Evolutionary conservation across 53 echinoderm and acorn worm genomes (phyloP), one percentile per base, ranked within the genome.

Genomic region (Zoroaster sp.): DNA sequence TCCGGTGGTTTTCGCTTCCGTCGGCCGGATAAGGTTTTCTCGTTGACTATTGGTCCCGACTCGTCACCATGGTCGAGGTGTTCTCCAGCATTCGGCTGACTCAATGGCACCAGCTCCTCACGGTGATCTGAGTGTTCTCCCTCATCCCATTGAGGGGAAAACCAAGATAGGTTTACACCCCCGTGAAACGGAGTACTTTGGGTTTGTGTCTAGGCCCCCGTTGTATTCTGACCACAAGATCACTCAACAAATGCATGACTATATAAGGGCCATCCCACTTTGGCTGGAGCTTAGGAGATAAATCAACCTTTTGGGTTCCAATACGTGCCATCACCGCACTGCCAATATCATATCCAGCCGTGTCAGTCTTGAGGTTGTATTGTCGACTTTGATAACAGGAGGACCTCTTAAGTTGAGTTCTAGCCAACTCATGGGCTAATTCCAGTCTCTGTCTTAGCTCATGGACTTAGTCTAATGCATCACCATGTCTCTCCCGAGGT

Each of bases 241-340:
- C 91, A 14, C 51, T 77, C 74, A 87, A 53, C 31, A 39, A 9
- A 14, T 35, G 13, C 5, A 44, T 49, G 17, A 91, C 36, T 9
- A 83, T 47, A 55, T 70, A 87, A 1, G 91, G 91, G 18, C 87
- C 91, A 33, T 87, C 72, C 87, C 91, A 91, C 5, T 74, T 53
- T 4, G 73, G 69, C 73, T 88, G 88, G 5, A 91, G 43, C 35
- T 91, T 87, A 6, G 78, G 78, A 31, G 78, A 87, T 7, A 87
- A 10, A 1, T 87, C 91, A 25, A 87, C 87, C 18, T 40, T 91
- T 46, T 69, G 87, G 0, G 77, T 43, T 36, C 39, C 37, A 25
- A 44, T 69, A 23, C 77, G 42, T n/a, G 44, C 47, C 76, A 85
- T 85, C 1, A 86, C 86, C 30, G 46, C 28, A n/a, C 74, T 66